Base-by-base conservation (phyloP, 2,797 vertebrate species). In the Molossus molossus region DNA sequence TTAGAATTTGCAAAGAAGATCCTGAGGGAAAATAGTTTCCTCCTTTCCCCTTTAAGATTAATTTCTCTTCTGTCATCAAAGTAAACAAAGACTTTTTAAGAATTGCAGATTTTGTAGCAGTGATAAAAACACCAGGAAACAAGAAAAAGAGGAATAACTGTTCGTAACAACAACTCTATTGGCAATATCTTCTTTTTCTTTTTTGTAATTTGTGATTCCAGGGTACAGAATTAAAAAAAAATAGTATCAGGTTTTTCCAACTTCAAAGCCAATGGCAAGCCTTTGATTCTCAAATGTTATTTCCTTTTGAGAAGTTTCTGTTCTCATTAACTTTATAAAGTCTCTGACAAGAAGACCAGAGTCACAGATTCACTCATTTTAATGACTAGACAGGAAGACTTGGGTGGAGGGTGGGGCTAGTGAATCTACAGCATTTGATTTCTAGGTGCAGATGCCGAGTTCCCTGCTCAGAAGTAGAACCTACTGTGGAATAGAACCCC, bases 231-330 rank as follows among this genome's bases (percentile, higher is more conserved):
- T 72, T 33, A 27, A 72, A 58, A 45, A 45, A 60, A 57, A 50
- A 72, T 58, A 81, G 57, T 91, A 45, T 75, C 45, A n/a, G 17
- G 8, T 40, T 40, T 50, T 73, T 55, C 25, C 40, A 15, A 83
- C 70, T 37, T 21, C 45, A 45, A 75, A 83, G 69, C 23, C 69
- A 83, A 55, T 75, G 48, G 45, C n/a, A 75, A 64, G 45, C 25
- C 48, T 75, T 91, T 91, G 20, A 40, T 53, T 53, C 48, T 91
- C 29, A 72, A 73, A 65, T 40, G 17, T 40, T 75, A 40, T 83
- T 91, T 91, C 45, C 25, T 83, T 73, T 33, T 82, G 20, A 91
- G 50, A 73, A 23, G n/a, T 83, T 83, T 75, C 57, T 62, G 50
- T 73, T 73, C 57, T 64, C 21, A 64, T 33, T 65, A 50, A 62